These are phyloP conservation scores for Anagrus nilaparvatae DNA, from an alignment of 1,140 invertebrate species.

Conservation along the genomic window DNA sequence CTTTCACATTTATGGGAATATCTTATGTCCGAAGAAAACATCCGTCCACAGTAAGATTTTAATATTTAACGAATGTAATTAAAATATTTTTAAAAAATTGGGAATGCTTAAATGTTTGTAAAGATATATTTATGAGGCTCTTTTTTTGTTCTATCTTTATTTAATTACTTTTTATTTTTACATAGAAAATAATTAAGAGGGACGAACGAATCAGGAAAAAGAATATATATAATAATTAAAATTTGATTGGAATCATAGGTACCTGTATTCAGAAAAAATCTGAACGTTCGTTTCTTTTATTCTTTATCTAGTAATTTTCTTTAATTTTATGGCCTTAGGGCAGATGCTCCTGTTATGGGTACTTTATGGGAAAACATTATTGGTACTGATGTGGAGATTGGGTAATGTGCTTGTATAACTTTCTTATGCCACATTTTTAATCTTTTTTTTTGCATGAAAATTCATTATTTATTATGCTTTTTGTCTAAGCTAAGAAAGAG, in stretches of 20 bases:
- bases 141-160: too few species aligned
- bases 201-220: slow-evolving; percentile 3
- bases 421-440: slow-evolving; percentile 1
- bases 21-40: slow-evolving; percentile 58
- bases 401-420: slow-evolving; percentile 49
- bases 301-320: slow-evolving; percentile 14
- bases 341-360: slow-evolving; percentile 90
- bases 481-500: too few species aligned
- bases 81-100: slow-evolving; percentile 5
- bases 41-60: slow-evolving; percentile 48
- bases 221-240: slow-evolving; percentile 7
- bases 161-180: slow-evolving; percentile 13
- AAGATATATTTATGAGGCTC: neutral
- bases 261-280: too few species aligned
- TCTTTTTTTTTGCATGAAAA: slow-evolving; percentile 8
- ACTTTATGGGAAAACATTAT: slow-evolving; percentile 88
- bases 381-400: slow-evolving; percentile 62
- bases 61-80: slow-evolving; percentile 9
- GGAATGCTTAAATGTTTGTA: slow-evolving; percentile 8
- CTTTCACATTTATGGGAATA: slow-evolving; percentile 86
- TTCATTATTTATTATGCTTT: slow-evolving; percentile 12
- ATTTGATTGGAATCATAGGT: too few species aligned
- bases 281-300: slow-evolving; percentile 8
- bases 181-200: neutral
- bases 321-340: slow-evolving; percentile 55